These are phyloP conservation scores for Saturnia pavonia DNA, from an alignment of 2,888 invertebrate genomes.

Conservation along the genomic window DNA sequence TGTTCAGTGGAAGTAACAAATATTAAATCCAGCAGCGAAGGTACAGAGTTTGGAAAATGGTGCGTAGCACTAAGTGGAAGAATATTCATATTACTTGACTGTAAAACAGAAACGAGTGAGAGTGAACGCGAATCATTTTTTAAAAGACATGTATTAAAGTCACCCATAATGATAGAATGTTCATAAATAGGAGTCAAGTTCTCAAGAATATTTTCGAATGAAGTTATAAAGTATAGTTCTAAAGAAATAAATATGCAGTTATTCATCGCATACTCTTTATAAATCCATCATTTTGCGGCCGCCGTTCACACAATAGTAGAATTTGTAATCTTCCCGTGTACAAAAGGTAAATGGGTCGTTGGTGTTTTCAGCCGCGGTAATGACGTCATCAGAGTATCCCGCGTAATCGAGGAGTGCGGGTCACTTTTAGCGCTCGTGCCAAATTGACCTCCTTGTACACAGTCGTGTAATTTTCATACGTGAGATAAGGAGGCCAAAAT, in stretches of 20 bases:
- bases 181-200: too few species aligned
- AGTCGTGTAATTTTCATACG: background rate
- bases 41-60: too few species aligned
- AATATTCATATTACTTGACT: too few species aligned
- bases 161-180: too few species aligned
- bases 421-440: slow-evolving; percentile 42
- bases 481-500: background rate
- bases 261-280: background rate
- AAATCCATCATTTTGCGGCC: slow-evolving; percentile 23
- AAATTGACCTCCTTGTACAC: slow-evolving; percentile 12
- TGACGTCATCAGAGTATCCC: slow-evolving; percentile 65
- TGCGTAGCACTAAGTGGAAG: too few species aligned
- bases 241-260: background rate
- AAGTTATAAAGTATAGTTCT: background rate
- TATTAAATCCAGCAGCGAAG: too few species aligned
- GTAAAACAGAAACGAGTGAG: too few species aligned
- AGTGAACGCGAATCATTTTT: too few species aligned
- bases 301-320: slow-evolving; percentile 37
- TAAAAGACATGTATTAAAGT: too few species aligned
- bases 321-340: slow-evolving; percentile 65
- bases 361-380: slow-evolving; percentile 64
- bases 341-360: slow-evolving; percentile 63
- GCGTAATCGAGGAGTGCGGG: slow-evolving; percentile 55
- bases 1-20: too few species aligned
- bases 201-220: too few species aligned